A percentile compares a stretch with the other conserved stretches of the same genome.
Evolutionary conservation across 2,797 vertebrate genomes (phyloP).

Genomic region (Intellagama lesueurii): DNA sequence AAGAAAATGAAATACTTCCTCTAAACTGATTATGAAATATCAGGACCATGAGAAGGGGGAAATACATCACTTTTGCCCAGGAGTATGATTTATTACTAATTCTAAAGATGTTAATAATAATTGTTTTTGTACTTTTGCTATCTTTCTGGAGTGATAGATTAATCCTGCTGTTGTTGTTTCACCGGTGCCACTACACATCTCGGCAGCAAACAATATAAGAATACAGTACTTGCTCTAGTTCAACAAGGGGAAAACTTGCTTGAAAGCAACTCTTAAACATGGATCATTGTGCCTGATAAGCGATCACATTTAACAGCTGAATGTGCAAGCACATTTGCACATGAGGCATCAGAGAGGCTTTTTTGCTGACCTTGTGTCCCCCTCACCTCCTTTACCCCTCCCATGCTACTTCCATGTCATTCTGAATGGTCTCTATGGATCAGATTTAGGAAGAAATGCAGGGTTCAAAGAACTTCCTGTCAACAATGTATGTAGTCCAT

Average conservation of each 20-base stretch:
- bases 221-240: not conserved
- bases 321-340: not conserved
- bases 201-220: not conserved
- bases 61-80: slow-evolving; percentile 54
- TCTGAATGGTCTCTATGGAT: too few species aligned
- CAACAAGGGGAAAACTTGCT: not conserved
- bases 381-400: too few species aligned
- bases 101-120: slow-evolving; percentile 63
- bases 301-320: not conserved
- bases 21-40: slow-evolving; percentile 62
- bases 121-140: slow-evolving; percentile 65
- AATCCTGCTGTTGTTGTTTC: slow-evolving; percentile 53
- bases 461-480: too few species aligned
- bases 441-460: too few species aligned
- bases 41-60: slow-evolving; percentile 40
- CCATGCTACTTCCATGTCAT: too few species aligned
- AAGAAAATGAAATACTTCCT: slow-evolving; percentile 54
- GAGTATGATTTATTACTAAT: slow-evolving; percentile 64
- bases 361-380: too few species aligned
- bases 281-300: not conserved
- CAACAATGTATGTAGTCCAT: too few species aligned
- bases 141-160: slow-evolving; percentile 60
- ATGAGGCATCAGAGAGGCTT: not conserved
- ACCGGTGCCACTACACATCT: slow-evolving; percentile 25
- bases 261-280: not conserved